phyloP scores from a whole-genome alignment of 2,797 vertebrate genomes.

The Sciurus vulgaris region DNA sequence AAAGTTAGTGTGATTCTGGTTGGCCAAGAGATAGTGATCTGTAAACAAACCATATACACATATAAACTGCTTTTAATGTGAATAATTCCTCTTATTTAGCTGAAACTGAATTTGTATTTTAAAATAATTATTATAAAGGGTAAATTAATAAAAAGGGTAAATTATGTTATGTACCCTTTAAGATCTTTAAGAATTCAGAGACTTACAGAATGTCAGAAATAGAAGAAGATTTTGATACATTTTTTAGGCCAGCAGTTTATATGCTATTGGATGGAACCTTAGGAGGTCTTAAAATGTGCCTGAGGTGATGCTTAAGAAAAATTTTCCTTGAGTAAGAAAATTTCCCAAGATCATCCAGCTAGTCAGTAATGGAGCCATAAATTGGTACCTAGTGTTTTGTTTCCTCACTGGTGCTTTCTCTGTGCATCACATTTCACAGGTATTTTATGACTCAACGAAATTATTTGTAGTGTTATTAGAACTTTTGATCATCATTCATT shows the following conservation, averaged over 20 bases:
- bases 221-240: not conserved
- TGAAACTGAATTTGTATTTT: slow-evolving; percentile 6
- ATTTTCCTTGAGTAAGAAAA: slow-evolving; percentile 34
- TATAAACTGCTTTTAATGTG: slow-evolving; percentile 26
- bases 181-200: slow-evolving; percentile 29
- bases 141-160: not conserved
- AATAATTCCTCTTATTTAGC: slow-evolving; percentile 26
- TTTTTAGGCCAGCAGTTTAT: slow-evolving; percentile 21
- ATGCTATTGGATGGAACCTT: not conserved
- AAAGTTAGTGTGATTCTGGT: slow-evolving; percentile 25
- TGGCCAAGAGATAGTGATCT: not conserved
- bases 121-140: slow-evolving; percentile 13
- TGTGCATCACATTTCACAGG: not conserved
- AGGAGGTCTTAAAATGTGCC: not conserved
- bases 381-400: not conserved
- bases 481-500: slow-evolving; percentile 32
- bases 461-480: slow-evolving; percentile 10
- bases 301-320: not conserved
- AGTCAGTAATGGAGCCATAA: not conserved
- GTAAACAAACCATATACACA: not conserved
- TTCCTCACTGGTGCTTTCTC: slow-evolving; percentile 12
- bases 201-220: slow-evolving; percentile 11
- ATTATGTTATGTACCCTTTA: not conserved
- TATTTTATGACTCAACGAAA: slow-evolving; percentile 49
- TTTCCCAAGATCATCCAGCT: not conserved